Evolutionary conservation across 1,140 invertebrate species (phyloP).

Genomic region (Campoletis sonorensis): DNA sequence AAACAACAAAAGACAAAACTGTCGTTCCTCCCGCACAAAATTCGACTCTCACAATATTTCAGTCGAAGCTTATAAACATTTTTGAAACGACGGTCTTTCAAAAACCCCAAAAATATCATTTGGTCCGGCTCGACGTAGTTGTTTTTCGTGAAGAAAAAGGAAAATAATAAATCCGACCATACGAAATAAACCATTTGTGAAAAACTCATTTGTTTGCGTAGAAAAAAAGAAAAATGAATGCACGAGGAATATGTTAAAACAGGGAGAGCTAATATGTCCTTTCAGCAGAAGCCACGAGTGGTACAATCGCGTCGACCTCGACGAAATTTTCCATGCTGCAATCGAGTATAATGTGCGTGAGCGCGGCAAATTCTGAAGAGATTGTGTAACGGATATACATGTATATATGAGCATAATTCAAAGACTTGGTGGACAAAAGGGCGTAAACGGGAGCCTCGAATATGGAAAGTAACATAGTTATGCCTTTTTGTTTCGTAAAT

Average conservation of each 20-base stretch:
- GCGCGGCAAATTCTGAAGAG: background rate
- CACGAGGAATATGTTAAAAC: background rate
- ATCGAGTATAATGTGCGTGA: constrained; percentile 6
- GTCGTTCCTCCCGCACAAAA: background rate
- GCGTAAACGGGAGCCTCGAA: background rate
- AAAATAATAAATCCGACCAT: no score
- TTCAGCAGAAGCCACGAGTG: constrained; percentile 15
- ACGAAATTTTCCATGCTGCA: constrained; percentile 35
- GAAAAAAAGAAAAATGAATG: background rate
- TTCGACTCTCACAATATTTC: background rate
- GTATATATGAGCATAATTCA: background rate
- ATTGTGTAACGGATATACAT: constrained; percentile 18
- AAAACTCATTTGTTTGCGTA: background rate
- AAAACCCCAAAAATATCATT: no score
- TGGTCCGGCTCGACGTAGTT: no score
- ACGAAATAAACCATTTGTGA: background rate
- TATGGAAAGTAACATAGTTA: background rate
- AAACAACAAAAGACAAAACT: constrained; percentile 36
- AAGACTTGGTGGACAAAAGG: background rate
- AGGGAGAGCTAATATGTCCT: background rate
- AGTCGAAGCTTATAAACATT: no score
- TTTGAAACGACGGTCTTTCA: no score
- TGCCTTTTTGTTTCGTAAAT: background rate
- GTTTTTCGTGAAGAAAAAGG: no score
- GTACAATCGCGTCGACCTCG: constrained; percentile 1